Evolutionary conservation across 2,113 vertebrate genomes (phyloP), one percentile per base, ranked within the genome.

Genomic region (Phylloscopus whistleri): DNA sequence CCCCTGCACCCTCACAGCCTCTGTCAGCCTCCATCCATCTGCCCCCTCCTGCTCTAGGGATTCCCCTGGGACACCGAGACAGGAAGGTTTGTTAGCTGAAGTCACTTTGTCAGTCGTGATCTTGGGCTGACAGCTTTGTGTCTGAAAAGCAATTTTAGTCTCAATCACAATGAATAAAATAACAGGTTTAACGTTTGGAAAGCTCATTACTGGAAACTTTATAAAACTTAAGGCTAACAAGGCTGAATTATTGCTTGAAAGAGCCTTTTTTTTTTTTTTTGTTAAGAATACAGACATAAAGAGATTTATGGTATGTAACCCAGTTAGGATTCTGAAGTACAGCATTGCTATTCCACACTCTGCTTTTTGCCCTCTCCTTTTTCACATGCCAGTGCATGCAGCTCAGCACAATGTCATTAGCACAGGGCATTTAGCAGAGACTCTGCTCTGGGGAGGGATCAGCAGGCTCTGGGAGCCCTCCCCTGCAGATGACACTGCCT

Each of bases 161-260:
- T 90, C 93, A 87, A 90, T 85, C 84, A 94, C 70, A 94, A 95
- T 64, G 78, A 94, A 85, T 21, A 88, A 75, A 95, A 94, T 43
- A 96, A 93, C 93, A 95, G 89, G 67, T 93, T 92, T 90, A 95
- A 85, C 93, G 94, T 92, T 94, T 90, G 78, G 72, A 95, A 94
- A 93, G 81, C 95, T 95, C 93, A 95, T 95, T 93, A 93, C 75
- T 94, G 85, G 55, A 90, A 94, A 94, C 84, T 96, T 96, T 90
- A 95, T 94, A 76, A 94, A 95, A 93, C 55, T 89, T 86, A 48
- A 46, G 53, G 23, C 78, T 94, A 95, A 89, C 75, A 76, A 95
- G 82, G 51, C 28, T 93, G 94, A 95, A 86, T 90, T 95, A 92
- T 31, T 63, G 85, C 94, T 93, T 74, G 48, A 85, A 88, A 91